Percentiles rank a stretch among this genome's conserved stretches.
These are phyloP conservation scores for Tetragnatha versicolor DNA, from an alignment of 1,140 invertebrate species.

Conservation along the genomic window DNA sequence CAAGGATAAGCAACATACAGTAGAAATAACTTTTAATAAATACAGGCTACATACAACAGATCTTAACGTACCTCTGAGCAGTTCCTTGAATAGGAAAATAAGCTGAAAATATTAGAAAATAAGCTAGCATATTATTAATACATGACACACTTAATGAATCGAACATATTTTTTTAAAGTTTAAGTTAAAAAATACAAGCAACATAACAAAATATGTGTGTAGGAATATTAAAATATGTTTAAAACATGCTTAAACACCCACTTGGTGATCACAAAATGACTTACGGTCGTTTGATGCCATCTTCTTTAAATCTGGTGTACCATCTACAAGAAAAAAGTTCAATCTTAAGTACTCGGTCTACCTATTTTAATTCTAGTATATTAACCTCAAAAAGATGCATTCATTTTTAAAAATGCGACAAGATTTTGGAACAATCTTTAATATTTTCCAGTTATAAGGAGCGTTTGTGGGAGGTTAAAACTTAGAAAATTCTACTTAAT, in stretches of 20 bases:
- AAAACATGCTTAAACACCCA: not conserved
- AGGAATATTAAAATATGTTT: not conserved
- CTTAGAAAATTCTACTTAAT: too few relatives aligned
- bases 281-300: slow-evolving; percentile 50
- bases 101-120: not conserved
- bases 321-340: slow-evolving; percentile 28
- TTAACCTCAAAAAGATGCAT: too few relatives aligned
- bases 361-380: too few relatives aligned
- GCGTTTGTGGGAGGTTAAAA: too few relatives aligned
- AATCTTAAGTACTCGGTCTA: not conserved
- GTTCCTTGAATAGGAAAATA: slow-evolving; percentile 41
- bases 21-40: not conserved
- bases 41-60: not conserved
- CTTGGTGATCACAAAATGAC: not conserved
- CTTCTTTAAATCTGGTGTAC: slow-evolving; percentile 50
- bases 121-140: not conserved
- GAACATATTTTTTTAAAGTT: not conserved
- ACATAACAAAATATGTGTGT: not conserved
- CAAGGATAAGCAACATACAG: not conserved
- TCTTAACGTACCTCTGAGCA: slow-evolving; percentile 35
- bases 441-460: too few relatives aligned
- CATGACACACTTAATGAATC: not conserved
- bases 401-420: too few relatives aligned
- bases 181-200: not conserved
- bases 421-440: too few relatives aligned